These are phyloP conservation scores for Sardinella longiceps DNA, from an alignment of 2,797 vertebrate species.

Conservation along the genomic window DNA sequence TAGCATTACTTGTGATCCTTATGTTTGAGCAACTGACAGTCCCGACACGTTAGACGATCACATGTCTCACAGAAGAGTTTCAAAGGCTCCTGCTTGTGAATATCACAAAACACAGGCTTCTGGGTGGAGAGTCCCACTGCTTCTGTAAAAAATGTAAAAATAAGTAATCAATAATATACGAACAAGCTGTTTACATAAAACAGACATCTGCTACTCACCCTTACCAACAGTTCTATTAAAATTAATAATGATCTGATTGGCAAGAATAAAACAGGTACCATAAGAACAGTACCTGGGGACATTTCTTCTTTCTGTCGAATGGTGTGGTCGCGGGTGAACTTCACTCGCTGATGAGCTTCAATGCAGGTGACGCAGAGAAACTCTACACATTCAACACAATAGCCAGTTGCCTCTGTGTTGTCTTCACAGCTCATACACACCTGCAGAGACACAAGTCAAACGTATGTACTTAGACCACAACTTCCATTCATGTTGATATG, in stretches of 20 bases:
- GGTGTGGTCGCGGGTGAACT: slow-evolving; percentile 97
- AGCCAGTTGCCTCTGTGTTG: slow-evolving; percentile 95
- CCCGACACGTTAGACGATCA: slow-evolving; percentile 93
- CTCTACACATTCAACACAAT: slow-evolving; percentile 96
- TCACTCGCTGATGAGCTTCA: slow-evolving; percentile 95
- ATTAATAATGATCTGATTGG: neutral
- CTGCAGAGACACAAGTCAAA: slow-evolving; percentile 66
- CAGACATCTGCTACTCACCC: neutral
- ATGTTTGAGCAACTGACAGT: slow-evolving; percentile 96
- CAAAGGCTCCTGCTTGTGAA: slow-evolving; percentile 96
- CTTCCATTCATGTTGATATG: neutral
- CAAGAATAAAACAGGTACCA: neutral
- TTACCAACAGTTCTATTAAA: neutral
- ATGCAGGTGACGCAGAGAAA: slow-evolving; percentile 97
- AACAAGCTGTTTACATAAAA: neutral
- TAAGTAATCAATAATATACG: neutral
- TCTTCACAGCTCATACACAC: slow-evolving; percentile 98
- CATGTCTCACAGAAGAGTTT: slow-evolving; percentile 99
- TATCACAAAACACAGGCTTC: slow-evolving; percentile 92
- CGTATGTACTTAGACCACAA: too few species aligned
- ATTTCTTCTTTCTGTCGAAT: slow-evolving; percentile 97
- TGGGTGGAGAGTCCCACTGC: slow-evolving; percentile 87
- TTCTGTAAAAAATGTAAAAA: slow-evolving; percentile 70
- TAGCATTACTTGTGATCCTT: slow-evolving; percentile 94
- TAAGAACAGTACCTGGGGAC: slow-evolving; percentile 84